phyloP scores from a whole-genome alignment of 2,797 vertebrate species.

The Limosa lapponica region DNA sequence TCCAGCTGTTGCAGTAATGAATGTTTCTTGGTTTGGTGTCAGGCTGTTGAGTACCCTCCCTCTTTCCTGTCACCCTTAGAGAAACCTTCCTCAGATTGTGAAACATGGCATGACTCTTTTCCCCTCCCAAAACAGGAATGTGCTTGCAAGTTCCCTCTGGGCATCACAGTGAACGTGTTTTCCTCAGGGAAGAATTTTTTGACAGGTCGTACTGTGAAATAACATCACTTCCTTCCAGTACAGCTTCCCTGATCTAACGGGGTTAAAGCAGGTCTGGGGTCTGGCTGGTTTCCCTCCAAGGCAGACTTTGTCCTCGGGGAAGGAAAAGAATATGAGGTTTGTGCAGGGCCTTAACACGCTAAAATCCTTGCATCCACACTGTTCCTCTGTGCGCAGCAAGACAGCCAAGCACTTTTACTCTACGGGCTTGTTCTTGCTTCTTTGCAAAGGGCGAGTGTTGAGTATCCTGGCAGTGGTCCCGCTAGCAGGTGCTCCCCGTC shows the following conservation, averaged over 20 bases:
- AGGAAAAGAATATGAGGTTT: not conserved
- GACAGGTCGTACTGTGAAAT: not conserved
- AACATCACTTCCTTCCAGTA: not conserved
- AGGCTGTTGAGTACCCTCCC: not conserved
- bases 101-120: not conserved
- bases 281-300: not conserved
- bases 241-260: not conserved
- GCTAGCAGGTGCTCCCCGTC: not conserved
- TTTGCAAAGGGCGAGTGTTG: not conserved
- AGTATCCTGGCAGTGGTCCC: conserved; percentile 13
- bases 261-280: not conserved
- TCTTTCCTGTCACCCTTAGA: not conserved
- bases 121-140: not conserved
- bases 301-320: not conserved
- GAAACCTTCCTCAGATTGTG: not conserved
- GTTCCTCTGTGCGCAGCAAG: not conserved
- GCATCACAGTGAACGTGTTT: not conserved
- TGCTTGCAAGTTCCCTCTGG: not conserved
- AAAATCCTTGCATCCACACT: not conserved
- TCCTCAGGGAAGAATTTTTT: not conserved
- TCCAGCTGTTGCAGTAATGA: not conserved
- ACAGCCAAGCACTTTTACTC: not conserved
- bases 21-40: not conserved
- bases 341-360: not conserved
- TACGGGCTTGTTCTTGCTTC: not conserved